Conservation (phyloP, 2,888 invertebrate species). For the Cartodere bifasciata region DNA sequence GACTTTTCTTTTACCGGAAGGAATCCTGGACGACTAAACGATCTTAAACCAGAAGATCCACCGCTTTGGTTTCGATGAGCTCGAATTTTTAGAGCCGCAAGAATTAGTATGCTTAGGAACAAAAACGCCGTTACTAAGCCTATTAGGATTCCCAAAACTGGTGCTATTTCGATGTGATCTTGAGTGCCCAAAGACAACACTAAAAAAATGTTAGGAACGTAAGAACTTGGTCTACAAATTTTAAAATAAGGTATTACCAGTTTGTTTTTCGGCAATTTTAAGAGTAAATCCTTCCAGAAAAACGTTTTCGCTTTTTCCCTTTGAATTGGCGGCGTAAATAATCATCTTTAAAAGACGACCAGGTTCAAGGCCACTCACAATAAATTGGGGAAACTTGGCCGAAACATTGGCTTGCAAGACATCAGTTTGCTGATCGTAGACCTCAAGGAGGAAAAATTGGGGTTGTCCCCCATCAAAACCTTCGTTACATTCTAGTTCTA, state of each 20-base stretch:
- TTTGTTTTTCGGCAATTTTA: slow-evolving; percentile 64
- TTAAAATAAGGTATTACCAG: slow-evolving; percentile 39
- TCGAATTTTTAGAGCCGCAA: slow-evolving; percentile 47
- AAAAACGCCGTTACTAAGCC: slow-evolving; percentile 58
- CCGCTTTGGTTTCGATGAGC: slow-evolving; percentile 41
- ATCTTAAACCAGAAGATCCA: slow-evolving; percentile 26
- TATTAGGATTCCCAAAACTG: slow-evolving; percentile 51
- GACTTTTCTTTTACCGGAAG: slow-evolving; percentile 54
- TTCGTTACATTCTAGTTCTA: slow-evolving; percentile 58
- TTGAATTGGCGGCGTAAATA: slow-evolving; percentile 71
- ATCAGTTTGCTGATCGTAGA: slow-evolving; percentile 51
- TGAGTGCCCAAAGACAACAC: slow-evolving; percentile 37
- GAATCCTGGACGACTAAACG: slow-evolving; percentile 48
- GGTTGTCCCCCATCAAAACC: slow-evolving; percentile 71
- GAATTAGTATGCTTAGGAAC: slow-evolving; percentile 48
- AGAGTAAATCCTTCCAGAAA: slow-evolving; percentile 59
- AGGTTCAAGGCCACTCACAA: slow-evolving; percentile 63
- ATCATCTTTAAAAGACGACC: slow-evolving; percentile 66
- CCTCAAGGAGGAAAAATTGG: slow-evolving; percentile 61
- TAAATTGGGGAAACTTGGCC: slow-evolving; percentile 59
- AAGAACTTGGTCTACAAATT: not conserved
- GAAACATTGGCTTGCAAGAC: slow-evolving; percentile 55
- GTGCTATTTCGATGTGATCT: slow-evolving; percentile 41
- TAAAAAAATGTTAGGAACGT: slow-evolving; percentile 13
- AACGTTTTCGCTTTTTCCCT: slow-evolving; percentile 66